These are phyloP conservation scores for Tautogolabrus adspersus DNA, from an alignment of 2,113 vertebrate species.

Conservation along the genomic window DNA sequence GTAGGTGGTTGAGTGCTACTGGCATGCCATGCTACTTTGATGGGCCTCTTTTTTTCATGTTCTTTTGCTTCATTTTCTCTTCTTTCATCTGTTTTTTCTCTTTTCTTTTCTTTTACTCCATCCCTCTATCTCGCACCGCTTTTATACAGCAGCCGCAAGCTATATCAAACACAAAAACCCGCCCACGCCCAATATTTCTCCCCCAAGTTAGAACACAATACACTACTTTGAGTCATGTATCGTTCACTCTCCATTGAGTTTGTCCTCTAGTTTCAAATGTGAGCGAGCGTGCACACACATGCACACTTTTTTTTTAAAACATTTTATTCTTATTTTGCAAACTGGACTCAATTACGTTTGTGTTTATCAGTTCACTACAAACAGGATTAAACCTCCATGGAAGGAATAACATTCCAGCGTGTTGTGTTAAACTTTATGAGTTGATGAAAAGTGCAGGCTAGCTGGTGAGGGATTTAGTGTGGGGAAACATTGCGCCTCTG, in stretches of 20 bases:
- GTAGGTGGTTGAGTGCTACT: conserved; percentile 62
- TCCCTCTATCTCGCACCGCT: conserved; percentile 43
- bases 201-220: conserved; percentile 39
- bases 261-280: background rate
- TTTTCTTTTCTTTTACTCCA: conserved; percentile 1
- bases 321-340: conserved; percentile 32
- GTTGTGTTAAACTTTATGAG: conserved; percentile 80
- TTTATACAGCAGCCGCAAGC: conserved; percentile 60
- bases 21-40: conserved; percentile 54
- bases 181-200: conserved; percentile 51
- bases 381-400: conserved; percentile 65
- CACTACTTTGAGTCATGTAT: conserved; percentile 18
- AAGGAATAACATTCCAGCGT: conserved; percentile 75
- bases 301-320: conserved; percentile 7
- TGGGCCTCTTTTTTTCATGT: conserved; percentile 19
- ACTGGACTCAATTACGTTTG: conserved; percentile 56
- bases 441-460: conserved; percentile 77
- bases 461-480: conserved; percentile 73
- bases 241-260: background rate
- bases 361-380: conserved; percentile 74
- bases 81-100: conserved; percentile 33
- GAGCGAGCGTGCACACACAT: background rate
- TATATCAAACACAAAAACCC: conserved; percentile 56
- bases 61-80: conserved; percentile 19
- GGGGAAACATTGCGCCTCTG: conserved; percentile 68